Evolutionary conservation across 1,140 invertebrate species (phyloP).

Genomic region (Scaptomyza pallida): DNA sequence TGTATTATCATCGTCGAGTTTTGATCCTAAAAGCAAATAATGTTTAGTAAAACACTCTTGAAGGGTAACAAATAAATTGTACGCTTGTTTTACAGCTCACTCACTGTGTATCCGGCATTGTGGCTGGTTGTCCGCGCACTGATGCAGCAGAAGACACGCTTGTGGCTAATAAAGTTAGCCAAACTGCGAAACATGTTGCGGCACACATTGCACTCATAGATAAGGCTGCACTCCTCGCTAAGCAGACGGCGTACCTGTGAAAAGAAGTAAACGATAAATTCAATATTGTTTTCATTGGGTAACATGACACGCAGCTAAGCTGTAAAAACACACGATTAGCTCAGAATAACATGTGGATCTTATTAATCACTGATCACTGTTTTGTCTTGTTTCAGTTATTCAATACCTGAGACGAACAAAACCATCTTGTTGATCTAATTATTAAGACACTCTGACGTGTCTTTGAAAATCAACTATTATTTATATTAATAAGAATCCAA

Average conservation of each 20-base stretch:
- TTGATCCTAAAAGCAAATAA: slow-evolving; percentile 48
- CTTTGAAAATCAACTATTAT: too few relatives aligned
- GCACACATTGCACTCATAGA: slow-evolving; percentile 94
- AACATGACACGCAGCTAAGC: neutral
- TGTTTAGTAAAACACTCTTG: neutral
- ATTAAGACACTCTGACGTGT: too few relatives aligned
- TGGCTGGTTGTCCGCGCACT: slow-evolving; percentile 73
- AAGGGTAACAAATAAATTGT: neutral
- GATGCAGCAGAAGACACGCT: slow-evolving; percentile 89
- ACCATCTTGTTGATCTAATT: too few relatives aligned
- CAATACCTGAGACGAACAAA: too few relatives aligned
- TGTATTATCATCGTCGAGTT: slow-evolving; percentile 74
- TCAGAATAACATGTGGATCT: too few relatives aligned
- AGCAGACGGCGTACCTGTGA: slow-evolving; percentile 89
- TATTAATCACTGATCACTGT: too few relatives aligned
- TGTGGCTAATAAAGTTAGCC: slow-evolving; percentile 93
- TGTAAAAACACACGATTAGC: too few relatives aligned
- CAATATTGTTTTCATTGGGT: slow-evolving; percentile 15
- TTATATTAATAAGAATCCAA: too few relatives aligned
- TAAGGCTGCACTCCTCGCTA: slow-evolving; percentile 91
- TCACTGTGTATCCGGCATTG: slow-evolving; percentile 85
- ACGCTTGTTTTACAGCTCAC: slow-evolving; percentile 73
- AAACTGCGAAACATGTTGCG: slow-evolving; percentile 92
- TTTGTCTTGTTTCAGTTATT: too few relatives aligned
- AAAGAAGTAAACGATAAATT: neutral